Evolutionary conservation across 2,797 vertebrate species (phyloP).

Genomic region (Apodemus agrarius): DNA sequence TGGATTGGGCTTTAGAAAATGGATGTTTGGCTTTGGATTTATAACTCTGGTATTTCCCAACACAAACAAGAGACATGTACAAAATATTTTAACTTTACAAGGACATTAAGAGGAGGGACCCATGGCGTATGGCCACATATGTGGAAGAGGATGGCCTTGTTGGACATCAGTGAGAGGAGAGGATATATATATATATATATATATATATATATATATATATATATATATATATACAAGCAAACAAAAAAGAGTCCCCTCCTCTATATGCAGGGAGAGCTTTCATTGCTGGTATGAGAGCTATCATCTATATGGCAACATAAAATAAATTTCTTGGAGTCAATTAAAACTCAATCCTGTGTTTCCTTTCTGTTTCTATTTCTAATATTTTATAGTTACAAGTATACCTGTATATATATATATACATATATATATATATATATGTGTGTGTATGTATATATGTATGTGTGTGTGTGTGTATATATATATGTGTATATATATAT

Average conservation of each 20-base stretch:
- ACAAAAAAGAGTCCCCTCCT: neutral
- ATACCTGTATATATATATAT: neutral
- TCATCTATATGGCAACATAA: conserved; percentile 57
- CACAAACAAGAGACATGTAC: neutral
- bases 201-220: too few relatives aligned
- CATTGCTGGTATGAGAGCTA: conserved; percentile 51
- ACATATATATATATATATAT: too few relatives aligned
- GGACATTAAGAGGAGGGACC: neutral
- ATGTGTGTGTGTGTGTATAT: too few relatives aligned
- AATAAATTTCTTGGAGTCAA: conserved; percentile 67
- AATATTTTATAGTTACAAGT: neutral
- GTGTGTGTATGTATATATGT: too few relatives aligned
- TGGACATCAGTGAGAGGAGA: too few relatives aligned
- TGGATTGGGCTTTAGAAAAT: neutral
- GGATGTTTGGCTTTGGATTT: neutral
- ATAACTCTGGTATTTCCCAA: neutral
- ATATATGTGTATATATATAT: too few relatives aligned
- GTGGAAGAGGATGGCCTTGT: too few relatives aligned
- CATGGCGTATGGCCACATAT: too few relatives aligned
- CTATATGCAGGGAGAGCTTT: neutral
- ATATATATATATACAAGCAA: too few relatives aligned
- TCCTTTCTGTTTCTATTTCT: neutral
- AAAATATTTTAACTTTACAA: neutral
- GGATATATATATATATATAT: too few relatives aligned
- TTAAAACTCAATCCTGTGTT: conserved; percentile 20